A percentile compares a stretch with the other conserved stretches of the same genome.
Conservation (phyloP, 2,888 invertebrate genomes). For the Suillia variegata region DNA sequence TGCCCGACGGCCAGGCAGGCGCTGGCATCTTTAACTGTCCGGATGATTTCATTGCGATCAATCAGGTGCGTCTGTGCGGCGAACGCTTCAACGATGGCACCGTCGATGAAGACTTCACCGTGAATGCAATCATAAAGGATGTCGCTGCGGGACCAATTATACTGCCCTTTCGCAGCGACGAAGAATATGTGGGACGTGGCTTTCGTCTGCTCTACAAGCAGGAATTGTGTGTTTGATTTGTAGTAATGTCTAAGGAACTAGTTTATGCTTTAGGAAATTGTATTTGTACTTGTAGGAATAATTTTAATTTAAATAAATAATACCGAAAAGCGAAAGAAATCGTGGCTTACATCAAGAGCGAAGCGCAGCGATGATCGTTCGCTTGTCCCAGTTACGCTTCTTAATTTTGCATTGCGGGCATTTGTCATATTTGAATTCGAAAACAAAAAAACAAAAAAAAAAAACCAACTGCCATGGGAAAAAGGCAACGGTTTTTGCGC, state of each 20-base stretch:
- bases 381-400: conserved; percentile 38
- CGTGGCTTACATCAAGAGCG: too few species aligned
- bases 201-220: conserved; percentile 74
- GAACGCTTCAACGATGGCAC: conserved; percentile 74
- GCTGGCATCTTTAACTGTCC: conserved; percentile 78
- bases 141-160: conserved; percentile 72
- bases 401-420: conserved; percentile 21
- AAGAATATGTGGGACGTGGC: conserved; percentile 70
- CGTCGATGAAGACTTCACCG: conserved; percentile 65
- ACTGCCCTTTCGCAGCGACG: conserved; percentile 71
- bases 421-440: conserved; percentile 11
- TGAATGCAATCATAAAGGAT: conserved; percentile 75
- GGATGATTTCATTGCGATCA: conserved; percentile 73
- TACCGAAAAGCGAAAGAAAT: too few species aligned
- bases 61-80: conserved; percentile 74
- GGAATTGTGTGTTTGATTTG: conserved; percentile 65
- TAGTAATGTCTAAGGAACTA: too few species aligned
- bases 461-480: neutral
- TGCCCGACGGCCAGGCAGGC: conserved; percentile 74
- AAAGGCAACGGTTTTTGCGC: neutral
- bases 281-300: too few species aligned
- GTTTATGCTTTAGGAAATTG: too few species aligned
- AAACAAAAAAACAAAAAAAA: too few species aligned
- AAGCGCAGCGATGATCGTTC: conserved; percentile 9
- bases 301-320: too few species aligned